Conservation (phyloP, 2,797 vertebrate species). For the Pangasius sanitwongsei region DNA sequence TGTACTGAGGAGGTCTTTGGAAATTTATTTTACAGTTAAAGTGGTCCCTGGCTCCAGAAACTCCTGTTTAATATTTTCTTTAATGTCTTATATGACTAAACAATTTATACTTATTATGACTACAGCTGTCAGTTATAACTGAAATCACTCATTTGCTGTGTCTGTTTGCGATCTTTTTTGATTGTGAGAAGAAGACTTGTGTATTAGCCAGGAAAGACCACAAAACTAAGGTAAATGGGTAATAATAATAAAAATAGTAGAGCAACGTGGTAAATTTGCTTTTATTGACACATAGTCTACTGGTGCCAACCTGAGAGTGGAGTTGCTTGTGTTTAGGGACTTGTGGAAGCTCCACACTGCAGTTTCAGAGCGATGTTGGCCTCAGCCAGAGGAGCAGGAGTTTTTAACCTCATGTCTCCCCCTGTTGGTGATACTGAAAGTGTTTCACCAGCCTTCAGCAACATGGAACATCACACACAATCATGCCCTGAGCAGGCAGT, state of each 20-base stretch:
- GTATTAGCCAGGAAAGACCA: constrained; percentile 2
- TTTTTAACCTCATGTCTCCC: constrained; percentile 77
- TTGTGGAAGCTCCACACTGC: constrained; percentile 14
- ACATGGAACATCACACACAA: neutral
- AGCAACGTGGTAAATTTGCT: neutral
- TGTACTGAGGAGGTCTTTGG: neutral
- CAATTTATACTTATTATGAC: neutral
- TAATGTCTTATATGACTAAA: neutral
- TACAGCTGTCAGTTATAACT: neutral
- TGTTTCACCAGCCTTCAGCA: neutral
- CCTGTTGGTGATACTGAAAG: constrained; percentile 65
- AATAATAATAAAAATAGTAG: neutral
- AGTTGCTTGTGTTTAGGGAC: neutral
- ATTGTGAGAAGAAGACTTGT: neutral
- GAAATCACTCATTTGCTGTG: neutral
- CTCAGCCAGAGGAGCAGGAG: constrained; percentile 7
- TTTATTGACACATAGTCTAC: neutral
- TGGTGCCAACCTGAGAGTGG: neutral
- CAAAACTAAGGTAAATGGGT: neutral
- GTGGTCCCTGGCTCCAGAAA: neutral
- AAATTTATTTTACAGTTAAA: neutral
- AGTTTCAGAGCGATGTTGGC: constrained; percentile 41
- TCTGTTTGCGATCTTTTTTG: neutral
- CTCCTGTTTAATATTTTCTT: neutral
- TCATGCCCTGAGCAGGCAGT: neutral